These are phyloP conservation scores for Drosophila atroscutellata DNA, from an alignment of 2,888 invertebrate genomes.

Conservation along the genomic window DNA sequence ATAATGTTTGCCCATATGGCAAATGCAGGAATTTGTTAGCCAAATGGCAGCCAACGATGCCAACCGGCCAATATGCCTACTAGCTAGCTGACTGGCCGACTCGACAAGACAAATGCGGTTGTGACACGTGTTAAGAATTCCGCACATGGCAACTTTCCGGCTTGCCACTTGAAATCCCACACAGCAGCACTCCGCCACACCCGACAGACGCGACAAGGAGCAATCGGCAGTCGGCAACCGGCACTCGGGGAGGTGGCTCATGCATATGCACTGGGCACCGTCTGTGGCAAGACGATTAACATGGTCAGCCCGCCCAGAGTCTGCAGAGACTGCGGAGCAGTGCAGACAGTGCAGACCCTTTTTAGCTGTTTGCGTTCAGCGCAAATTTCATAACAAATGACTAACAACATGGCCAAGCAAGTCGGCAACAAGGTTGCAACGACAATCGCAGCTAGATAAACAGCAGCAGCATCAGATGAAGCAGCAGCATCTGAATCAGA, in stretches of 20 bases:
- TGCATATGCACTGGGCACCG: slow-evolving; percentile 65
- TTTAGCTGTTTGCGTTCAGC: slow-evolving; percentile 47
- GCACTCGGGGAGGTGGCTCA: slow-evolving; percentile 37
- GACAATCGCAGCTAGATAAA: slow-evolving; percentile 71
- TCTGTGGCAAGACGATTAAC: slow-evolving; percentile 25
- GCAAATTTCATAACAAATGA: slow-evolving; percentile 77
- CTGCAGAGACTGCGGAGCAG: slow-evolving; percentile 8
- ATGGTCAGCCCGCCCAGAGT: slow-evolving; percentile 49
- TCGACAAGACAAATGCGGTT: slow-evolving; percentile 64
- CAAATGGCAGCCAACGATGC: slow-evolving; percentile 17
- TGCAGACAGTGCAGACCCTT: slow-evolving; percentile 52
- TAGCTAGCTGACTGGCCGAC: slow-evolving; percentile 15
- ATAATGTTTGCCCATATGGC: slow-evolving; percentile 21
- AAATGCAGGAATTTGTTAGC: slow-evolving; percentile 33
- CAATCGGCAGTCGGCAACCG: background rate
- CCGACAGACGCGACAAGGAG: background rate
- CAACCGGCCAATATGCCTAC: slow-evolving; percentile 14
- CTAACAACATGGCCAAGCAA: slow-evolving; percentile 71
- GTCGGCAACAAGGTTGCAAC: slow-evolving; percentile 49
- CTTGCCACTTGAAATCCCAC: slow-evolving; percentile 70
- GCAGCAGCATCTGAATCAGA: slow-evolving; percentile 28
- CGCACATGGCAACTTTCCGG: slow-evolving; percentile 66
- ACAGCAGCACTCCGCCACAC: slow-evolving; percentile 52
- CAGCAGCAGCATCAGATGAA: slow-evolving; percentile 37
- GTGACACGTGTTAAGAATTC: slow-evolving; percentile 76